Percentiles rank a stretch among this genome's conserved stretches.
Evolutionary conservation across 2,113 vertebrate genomes (phyloP).

Genomic region (Hystrix cristata): DNA sequence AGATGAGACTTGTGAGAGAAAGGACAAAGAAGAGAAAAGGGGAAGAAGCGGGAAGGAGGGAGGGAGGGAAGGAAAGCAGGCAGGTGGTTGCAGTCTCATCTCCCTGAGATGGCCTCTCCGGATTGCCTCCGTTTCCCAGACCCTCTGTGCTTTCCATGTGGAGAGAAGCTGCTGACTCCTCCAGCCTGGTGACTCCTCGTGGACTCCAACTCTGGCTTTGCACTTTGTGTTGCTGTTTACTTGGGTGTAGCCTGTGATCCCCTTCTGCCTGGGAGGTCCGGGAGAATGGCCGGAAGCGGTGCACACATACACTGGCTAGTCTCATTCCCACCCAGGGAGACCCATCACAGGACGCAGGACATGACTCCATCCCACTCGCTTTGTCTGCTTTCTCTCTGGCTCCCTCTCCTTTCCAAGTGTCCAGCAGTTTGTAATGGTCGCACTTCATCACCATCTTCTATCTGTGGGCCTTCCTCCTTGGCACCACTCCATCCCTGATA

Average conservation of each 20-base stretch:
- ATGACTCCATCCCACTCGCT: neutral
- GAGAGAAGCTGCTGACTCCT: neutral
- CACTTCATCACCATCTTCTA: slow-evolving; percentile 40
- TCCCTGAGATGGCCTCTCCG: neutral
- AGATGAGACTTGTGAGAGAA: neutral
- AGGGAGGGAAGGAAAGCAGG: no score
- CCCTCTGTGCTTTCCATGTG: neutral
- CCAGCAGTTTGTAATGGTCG: slow-evolving; percentile 12
- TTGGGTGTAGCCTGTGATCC: neutral
- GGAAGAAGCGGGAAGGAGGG: accelerated
- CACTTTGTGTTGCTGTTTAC: neutral
- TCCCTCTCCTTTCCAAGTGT: neutral
- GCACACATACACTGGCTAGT: neutral
- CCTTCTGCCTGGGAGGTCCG: neutral
- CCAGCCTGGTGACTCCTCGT: no score
- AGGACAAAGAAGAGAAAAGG: accelerated
- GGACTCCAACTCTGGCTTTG: neutral
- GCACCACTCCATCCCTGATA: slow-evolving; percentile 41
- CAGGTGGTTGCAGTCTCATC: neutral
- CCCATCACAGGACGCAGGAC: neutral
- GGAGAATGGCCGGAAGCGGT: neutral
- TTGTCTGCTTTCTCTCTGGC: neutral
- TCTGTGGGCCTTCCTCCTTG: neutral
- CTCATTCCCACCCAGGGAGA: slow-evolving; percentile 13
- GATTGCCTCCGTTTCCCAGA: no score